Evolutionary conservation across 2,113 vertebrate species (phyloP), one percentile per base, ranked within the genome.

Genomic region (Eptesicus fuscus): DNA sequence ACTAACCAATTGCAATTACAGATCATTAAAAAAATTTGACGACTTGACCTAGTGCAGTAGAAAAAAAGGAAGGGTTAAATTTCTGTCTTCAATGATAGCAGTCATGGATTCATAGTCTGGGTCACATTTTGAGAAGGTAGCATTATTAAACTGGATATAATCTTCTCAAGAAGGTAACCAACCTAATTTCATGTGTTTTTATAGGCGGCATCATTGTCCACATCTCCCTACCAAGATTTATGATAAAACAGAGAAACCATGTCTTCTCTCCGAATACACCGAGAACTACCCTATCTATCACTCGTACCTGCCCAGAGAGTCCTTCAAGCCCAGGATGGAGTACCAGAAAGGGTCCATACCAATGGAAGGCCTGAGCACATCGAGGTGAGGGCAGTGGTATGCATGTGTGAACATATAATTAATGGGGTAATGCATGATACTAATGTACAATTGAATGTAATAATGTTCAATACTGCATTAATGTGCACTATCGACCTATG

Each of bases 121-220:
- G 7, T 90, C 86, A 88, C 32, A 44, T 25, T 87, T 78, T n/a
- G 51, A 74, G 40, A 40, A 85, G 14, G 23, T 16, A n/a, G 6
- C 5, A 16, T 73, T 51, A 37, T 69, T 32, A 67, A 67, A 67
- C n/a, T 32, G 78, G 2, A 12, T 61, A 5, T 30, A 2, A 56
- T 69, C 10, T 35, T 88, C 13, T 17, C 16, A 49, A 73, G 86
- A 87, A 94, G 71, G 11, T 5, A 70, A 61, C 59, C 47, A 80
- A 90, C 22, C 35, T 20, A 37, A 44, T 2, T 92, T 49, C 10
- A 10, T 13, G 0, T 95, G 73, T 96, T n/a, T 82, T 94, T 94
- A 65, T 51, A 98, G 98, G 74, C 83, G 90, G 78, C 98, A 98
- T 79, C 97, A 32, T 63, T 98, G 98, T 90, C 98, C 97, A 88